Conservation (phyloP, 2,113 vertebrate genomes). For the Bambusicola thoracicus region DNA sequence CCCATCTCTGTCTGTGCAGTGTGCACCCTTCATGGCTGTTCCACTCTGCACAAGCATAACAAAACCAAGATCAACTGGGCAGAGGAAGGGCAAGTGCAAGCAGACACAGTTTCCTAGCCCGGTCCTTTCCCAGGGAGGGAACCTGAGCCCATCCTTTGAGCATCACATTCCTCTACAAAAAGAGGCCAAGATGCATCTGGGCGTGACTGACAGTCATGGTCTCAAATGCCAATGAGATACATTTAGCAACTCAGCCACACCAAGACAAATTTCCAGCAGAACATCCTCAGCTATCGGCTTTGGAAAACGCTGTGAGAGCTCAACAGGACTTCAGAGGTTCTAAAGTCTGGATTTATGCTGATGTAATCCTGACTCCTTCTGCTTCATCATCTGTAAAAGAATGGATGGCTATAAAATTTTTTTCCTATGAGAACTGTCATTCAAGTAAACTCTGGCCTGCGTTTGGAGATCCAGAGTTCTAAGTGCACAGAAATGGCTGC, state of each 20-base stretch:
- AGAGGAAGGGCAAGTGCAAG: neutral
- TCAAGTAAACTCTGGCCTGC: constrained; percentile 1
- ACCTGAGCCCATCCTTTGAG: accelerated
- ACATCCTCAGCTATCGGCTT: neutral
- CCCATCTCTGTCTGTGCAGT: neutral
- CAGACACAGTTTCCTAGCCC: neutral
- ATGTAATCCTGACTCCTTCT: constrained; percentile 10
- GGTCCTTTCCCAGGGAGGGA: neutral
- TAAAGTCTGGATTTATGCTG: constrained; percentile 48
- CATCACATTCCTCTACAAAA: neutral
- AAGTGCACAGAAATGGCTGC: neutral
- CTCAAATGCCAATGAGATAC: neutral
- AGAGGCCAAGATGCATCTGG: neutral
- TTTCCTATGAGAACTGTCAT: neutral
- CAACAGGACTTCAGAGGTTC: constrained; percentile 13
- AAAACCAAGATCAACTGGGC: neutral
- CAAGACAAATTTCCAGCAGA: neutral
- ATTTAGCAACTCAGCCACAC: neutral
- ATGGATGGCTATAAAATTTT: neutral
- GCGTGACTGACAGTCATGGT: neutral
- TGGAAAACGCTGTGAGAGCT: constrained; percentile 41
- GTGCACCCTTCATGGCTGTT: neutral
- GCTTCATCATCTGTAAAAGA: constrained; percentile 53
- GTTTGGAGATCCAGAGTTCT: neutral
- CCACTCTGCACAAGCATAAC: neutral